Evolutionary conservation across 1,140 invertebrate genomes (phyloP).

Genomic region (Lepidurus arcticus): DNA sequence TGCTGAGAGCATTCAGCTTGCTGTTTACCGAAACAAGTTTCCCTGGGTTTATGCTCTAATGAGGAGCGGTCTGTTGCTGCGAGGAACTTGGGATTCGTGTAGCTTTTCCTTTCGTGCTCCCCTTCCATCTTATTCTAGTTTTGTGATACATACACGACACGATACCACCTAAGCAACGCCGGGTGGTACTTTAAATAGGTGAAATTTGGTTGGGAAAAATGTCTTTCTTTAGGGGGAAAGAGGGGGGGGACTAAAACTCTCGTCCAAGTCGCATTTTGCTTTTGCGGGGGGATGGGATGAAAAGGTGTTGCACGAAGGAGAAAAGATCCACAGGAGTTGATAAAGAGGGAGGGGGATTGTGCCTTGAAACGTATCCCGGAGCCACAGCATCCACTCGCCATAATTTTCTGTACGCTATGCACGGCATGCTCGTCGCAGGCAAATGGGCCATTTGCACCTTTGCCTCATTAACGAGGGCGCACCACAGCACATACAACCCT

Average conservation of each 20-base stretch:
- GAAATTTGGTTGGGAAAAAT: neutral
- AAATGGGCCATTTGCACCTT: slow-evolving; percentile 21
- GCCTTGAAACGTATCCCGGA: neutral
- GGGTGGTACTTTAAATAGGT: neutral
- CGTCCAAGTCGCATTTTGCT: slow-evolving; percentile 3
- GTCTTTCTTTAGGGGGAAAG: neutral
- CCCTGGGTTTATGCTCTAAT: neutral
- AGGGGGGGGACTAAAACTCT: neutral
- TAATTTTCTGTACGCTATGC: slow-evolving; percentile 1
- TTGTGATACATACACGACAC: neutral
- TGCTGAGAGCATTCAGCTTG: neutral
- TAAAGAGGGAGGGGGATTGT: neutral
- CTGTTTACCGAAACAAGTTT: neutral
- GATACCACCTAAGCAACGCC: neutral
- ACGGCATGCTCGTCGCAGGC: slow-evolving; percentile 20
- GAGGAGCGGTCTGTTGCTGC: neutral
- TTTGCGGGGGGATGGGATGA: neutral
- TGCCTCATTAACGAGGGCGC: slow-evolving; percentile 17
- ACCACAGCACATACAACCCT: slow-evolving; percentile 13
- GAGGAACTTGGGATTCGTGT: slow-evolving; percentile 3
- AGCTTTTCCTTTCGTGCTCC: neutral
- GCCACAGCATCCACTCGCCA: neutral
- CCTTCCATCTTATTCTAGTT: neutral
- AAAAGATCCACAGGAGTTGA: slow-evolving; percentile 3
- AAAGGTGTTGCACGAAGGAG: slow-evolving; percentile 3